phyloP scores from a whole-genome alignment of 1,140 invertebrate species.

The Cydia strobilella region DNA sequence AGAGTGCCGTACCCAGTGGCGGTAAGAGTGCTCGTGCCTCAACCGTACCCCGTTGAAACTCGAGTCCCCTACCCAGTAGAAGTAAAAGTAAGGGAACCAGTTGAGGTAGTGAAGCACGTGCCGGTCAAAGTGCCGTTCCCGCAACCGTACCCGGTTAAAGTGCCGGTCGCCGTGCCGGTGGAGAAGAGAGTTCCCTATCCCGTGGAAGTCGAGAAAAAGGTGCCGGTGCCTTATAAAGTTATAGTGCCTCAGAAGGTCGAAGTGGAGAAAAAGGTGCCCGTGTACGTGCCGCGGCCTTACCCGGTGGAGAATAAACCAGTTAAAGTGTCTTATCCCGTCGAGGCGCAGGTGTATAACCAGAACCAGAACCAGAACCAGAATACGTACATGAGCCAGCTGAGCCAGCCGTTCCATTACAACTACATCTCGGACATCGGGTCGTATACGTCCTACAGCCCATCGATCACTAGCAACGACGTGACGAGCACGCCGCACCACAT shows the following conservation, averaged over 20 bases:
- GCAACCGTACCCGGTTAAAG: slow-evolving; percentile 75
- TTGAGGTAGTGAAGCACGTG: slow-evolving; percentile 80
- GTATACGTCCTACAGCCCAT: neutral
- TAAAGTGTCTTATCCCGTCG: slow-evolving; percentile 77
- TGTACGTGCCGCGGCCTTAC: slow-evolving; percentile 81
- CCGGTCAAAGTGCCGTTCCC: slow-evolving; percentile 78
- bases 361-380: slow-evolving; percentile 41
- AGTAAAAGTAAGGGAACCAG: slow-evolving; percentile 79
- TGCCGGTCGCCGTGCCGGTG: slow-evolving; percentile 76
- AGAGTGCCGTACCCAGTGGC: slow-evolving; percentile 78
- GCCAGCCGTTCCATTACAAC: slow-evolving; percentile 40
- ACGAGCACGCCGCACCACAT: slow-evolving; percentile 49
- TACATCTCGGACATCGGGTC: neutral
- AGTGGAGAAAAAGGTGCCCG: slow-evolving; percentile 83
- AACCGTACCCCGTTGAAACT: slow-evolving; percentile 81
- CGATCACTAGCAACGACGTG: slow-evolving; percentile 33
- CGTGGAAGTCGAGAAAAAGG: slow-evolving; percentile 78
- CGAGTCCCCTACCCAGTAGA: slow-evolving; percentile 81
- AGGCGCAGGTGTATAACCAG: slow-evolving; percentile 77
- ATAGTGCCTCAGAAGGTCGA: slow-evolving; percentile 72
- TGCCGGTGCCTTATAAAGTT: slow-evolving; percentile 74
- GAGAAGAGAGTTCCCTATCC: slow-evolving; percentile 81
- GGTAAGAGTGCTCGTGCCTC: slow-evolving; percentile 76
- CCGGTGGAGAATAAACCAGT: slow-evolving; percentile 84
- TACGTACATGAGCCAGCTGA: slow-evolving; percentile 56